Conservation (phyloP, 1,140 invertebrate genomes). For the Spodoptera frugiperda region DNA sequence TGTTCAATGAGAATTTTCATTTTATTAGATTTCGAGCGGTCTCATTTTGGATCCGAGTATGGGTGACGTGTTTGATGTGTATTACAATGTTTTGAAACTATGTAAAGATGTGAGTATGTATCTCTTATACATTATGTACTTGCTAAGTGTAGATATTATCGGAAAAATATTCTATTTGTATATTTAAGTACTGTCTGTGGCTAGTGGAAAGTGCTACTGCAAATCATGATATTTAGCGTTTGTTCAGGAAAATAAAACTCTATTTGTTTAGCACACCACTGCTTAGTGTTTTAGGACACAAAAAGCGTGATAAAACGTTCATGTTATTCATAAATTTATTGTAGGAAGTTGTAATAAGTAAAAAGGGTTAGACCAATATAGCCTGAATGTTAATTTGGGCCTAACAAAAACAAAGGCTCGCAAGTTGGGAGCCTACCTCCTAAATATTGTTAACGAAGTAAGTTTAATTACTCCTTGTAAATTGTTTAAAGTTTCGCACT, state of each 20-base stretch:
- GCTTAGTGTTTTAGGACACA: too few relatives aligned
- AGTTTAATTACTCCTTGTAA: constrained; percentile 33
- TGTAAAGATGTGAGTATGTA: constrained; percentile 11
- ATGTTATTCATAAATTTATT: background rate
- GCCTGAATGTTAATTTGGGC: constrained; percentile 28
- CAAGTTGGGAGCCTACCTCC: constrained; percentile 14
- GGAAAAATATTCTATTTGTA: too few relatives aligned
- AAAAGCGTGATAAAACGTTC: too few relatives aligned
- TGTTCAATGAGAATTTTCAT: background rate
- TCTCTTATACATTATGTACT: background rate
- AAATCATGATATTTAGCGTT: too few relatives aligned
- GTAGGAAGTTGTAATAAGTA: background rate
- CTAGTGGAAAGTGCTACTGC: too few relatives aligned
- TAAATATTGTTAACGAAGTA: constrained; percentile 30
- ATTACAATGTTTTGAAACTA: constrained; percentile 16
- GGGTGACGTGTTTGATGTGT: constrained; percentile 3
- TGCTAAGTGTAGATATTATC: too few relatives aligned
- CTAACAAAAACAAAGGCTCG: constrained; percentile 34
- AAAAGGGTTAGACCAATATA: background rate
- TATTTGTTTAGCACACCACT: too few relatives aligned
- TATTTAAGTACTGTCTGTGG: too few relatives aligned
- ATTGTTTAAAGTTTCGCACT: constrained; percentile 1
- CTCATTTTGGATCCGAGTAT: constrained; percentile 51
- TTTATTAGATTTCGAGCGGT: constrained; percentile 53
- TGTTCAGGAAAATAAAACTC: too few relatives aligned